Evolutionary conservation across 2,797 vertebrate genomes (phyloP).

Genomic region (Prionace glauca): DNA sequence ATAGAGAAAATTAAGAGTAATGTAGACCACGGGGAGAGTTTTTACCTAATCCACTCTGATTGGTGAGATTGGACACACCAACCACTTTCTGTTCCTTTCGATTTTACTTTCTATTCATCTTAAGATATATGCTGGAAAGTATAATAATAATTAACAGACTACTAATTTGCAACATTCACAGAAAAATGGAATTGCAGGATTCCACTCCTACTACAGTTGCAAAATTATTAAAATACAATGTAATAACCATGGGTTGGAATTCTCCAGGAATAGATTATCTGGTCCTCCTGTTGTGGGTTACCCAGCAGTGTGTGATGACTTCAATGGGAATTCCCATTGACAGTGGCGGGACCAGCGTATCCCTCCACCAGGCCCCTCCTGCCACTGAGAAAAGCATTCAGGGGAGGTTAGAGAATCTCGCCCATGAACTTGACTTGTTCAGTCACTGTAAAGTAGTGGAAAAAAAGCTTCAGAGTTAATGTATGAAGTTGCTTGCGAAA

Average conservation of each 20-base stretch:
- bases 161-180: not conserved
- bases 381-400: no score
- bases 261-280: no score
- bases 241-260: not conserved
- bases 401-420: no score
- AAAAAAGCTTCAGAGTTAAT: not conserved
- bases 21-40: not conserved
- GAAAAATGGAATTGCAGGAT: not conserved
- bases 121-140: not conserved
- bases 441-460: not conserved
- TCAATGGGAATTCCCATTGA: no score
- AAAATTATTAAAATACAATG: not conserved
- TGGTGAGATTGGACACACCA: not conserved
- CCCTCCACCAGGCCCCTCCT: no score
- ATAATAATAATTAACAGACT: not conserved
- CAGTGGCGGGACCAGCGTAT: no score
- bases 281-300: no score
- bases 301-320: no score
- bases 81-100: not conserved
- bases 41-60: not conserved
- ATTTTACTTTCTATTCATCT: not conserved
- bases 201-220: not conserved
- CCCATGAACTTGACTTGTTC: not conserved
- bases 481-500: not conserved
- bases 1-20: not conserved